phyloP scores from a whole-genome alignment of 2,113 vertebrate genomes.

The Ochotona curzoniae region DNA sequence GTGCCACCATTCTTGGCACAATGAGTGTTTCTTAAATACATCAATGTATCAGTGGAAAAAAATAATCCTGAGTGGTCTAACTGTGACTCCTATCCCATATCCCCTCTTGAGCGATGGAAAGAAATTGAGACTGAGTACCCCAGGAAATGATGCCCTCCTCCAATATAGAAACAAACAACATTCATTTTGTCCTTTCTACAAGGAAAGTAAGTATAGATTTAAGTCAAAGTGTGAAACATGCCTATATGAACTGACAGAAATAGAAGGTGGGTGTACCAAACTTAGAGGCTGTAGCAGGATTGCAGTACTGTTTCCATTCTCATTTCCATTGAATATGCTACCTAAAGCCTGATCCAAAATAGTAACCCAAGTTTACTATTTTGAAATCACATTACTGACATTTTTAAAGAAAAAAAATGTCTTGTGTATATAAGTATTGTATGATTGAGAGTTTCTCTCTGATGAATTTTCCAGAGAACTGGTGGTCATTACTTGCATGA shows the following conservation, averaged over 20 bases:
- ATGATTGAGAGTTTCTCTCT: not conserved
- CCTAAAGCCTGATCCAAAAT: not conserved
- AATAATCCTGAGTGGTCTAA: constrained; percentile 52
- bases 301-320: not conserved
- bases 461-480: constrained; percentile 3
- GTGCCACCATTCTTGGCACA: too few species aligned
- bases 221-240: not conserved
- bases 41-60: too few species aligned
- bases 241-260: not conserved
- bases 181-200: constrained; percentile 55
- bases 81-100: constrained; percentile 56
- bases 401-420: not conserved
- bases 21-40: too few species aligned
- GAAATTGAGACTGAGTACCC: constrained; percentile 71
- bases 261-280: not conserved
- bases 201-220: constrained; percentile 50
- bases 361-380: not conserved
- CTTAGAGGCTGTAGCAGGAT: not conserved
- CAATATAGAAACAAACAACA: constrained; percentile 43
- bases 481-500: not conserved
- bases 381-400: not conserved
- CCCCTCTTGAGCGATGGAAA: constrained; percentile 47
- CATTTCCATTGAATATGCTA: constrained; percentile 34
- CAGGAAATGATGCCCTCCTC: constrained; percentile 58
- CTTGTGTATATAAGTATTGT: not conserved